phyloP scores from a whole-genome alignment of 2,888 invertebrate genomes.

The Crocallis elinguaria region DNA sequence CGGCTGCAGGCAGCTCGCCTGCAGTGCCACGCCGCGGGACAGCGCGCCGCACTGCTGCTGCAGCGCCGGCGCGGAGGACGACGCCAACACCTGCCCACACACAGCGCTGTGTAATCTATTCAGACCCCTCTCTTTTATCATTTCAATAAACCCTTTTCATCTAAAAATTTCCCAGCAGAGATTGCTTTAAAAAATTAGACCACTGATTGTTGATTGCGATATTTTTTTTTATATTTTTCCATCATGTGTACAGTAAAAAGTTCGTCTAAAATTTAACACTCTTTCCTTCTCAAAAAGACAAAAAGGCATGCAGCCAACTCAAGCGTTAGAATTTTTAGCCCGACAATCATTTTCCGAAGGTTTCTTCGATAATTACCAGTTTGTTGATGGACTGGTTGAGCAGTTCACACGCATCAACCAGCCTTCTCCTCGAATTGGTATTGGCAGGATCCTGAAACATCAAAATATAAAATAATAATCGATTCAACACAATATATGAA shows the following conservation, averaged over 20 bases:
- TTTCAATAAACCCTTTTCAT: too few relatives aligned
- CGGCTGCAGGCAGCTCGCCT: constrained; percentile 40
- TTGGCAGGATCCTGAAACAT: constrained; percentile 50
- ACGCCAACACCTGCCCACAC: constrained; percentile 5
- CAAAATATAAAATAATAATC: background rate
- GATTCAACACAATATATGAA: background rate
- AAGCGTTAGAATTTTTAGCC: too few relatives aligned
- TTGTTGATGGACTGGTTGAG: constrained; percentile 63
- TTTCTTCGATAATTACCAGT: constrained; percentile 52
- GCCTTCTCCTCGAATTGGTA: constrained; percentile 45
- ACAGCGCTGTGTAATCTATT: background rate
- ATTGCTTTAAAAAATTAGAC: too few relatives aligned
- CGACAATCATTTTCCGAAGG: too few relatives aligned
- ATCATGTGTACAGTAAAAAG: too few relatives aligned
- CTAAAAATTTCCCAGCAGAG: too few relatives aligned
- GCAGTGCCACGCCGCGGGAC: constrained; percentile 35
- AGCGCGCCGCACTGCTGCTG: constrained; percentile 45
- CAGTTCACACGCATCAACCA: constrained; percentile 56
- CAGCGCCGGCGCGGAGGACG: constrained; percentile 30
- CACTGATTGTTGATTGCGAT: too few relatives aligned
- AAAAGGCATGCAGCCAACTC: too few relatives aligned
- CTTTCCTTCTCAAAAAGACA: too few relatives aligned
- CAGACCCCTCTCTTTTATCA: too few relatives aligned
- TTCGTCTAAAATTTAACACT: too few relatives aligned
- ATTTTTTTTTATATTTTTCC: too few relatives aligned